phyloP scores from a whole-genome alignment of 2,888 invertebrate species.

The Taphrorychus bicolor region DNA sequence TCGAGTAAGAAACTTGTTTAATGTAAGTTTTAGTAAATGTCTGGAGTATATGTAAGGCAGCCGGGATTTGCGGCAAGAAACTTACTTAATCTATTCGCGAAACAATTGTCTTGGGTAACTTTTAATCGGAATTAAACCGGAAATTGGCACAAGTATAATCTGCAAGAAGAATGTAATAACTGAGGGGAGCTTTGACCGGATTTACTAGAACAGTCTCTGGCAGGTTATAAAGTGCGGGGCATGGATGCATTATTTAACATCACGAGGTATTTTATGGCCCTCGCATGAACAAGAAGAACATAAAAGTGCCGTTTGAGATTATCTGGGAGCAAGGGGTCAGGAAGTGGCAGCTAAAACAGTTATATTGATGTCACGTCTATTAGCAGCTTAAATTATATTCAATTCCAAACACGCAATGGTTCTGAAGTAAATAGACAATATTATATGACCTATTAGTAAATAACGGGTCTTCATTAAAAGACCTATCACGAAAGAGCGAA shows the following conservation, averaged over 20 bases:
- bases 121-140: background rate
- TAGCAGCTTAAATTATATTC: too few species aligned
- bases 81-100: conserved; percentile 1
- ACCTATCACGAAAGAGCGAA: background rate
- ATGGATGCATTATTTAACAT: conserved; percentile 20
- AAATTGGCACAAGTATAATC: background rate
- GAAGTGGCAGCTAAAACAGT: too few species aligned
- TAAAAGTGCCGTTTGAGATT: conserved; percentile 3
- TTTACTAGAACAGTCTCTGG: background rate
- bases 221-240: conserved; percentile 8
- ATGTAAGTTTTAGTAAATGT: conserved; percentile 9
- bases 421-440: background rate
- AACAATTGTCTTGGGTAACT: conserved; percentile 3
- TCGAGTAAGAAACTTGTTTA: conserved; percentile 9
- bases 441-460: background rate
- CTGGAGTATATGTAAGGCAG: conserved; percentile 4
- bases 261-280: conserved; percentile 6
- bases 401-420: background rate
- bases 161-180: background rate
- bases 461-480: background rate
- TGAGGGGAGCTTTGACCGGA: background rate
- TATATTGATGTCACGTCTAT: too few species aligned
- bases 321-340: too few species aligned
- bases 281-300: conserved; percentile 7
- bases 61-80: conserved; percentile 7